phyloP scores from a whole-genome alignment of 2,888 invertebrate species.

The Abrostola tripartita region DNA sequence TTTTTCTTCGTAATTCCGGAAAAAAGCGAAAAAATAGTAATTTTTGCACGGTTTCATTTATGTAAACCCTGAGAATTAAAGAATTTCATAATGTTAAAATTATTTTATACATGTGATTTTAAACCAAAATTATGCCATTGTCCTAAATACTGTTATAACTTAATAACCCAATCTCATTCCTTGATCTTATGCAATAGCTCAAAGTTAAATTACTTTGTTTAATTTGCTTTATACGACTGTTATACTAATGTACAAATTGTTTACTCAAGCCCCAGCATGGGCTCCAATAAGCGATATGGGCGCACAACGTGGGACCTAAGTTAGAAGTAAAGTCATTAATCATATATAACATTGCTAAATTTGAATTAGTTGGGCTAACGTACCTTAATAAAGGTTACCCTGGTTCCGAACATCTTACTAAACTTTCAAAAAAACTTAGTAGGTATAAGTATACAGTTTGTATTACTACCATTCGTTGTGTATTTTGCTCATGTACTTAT shows the following conservation, averaged over 20 bases:
- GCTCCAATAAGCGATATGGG: constrained; percentile 38
- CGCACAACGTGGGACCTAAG: constrained; percentile 36
- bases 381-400: constrained; percentile 20
- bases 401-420: constrained; percentile 18
- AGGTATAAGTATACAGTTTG: too few species aligned
- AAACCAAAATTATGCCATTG: too few species aligned
- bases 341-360: constrained; percentile 31
- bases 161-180: not conserved
- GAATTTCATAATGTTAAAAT: too few species aligned
- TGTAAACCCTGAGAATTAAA: too few species aligned
- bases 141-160: not conserved
- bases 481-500: too few species aligned
- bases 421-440: too few species aligned
- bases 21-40: too few species aligned
- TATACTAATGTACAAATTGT: constrained; percentile 23
- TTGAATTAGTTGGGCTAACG: constrained; percentile 26
- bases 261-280: constrained; percentile 28
- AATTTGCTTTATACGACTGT: constrained; percentile 27
- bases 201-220: constrained; percentile 19
- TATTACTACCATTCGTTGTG: too few species aligned
- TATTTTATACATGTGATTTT: too few species aligned
- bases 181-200: constrained; percentile 7
- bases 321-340: constrained; percentile 37
- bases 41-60: too few species aligned
- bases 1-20: too few species aligned